These are phyloP conservation scores for Corythucha ciliata DNA, from an alignment of 2,888 invertebrate species.

Conservation along the genomic window DNA sequence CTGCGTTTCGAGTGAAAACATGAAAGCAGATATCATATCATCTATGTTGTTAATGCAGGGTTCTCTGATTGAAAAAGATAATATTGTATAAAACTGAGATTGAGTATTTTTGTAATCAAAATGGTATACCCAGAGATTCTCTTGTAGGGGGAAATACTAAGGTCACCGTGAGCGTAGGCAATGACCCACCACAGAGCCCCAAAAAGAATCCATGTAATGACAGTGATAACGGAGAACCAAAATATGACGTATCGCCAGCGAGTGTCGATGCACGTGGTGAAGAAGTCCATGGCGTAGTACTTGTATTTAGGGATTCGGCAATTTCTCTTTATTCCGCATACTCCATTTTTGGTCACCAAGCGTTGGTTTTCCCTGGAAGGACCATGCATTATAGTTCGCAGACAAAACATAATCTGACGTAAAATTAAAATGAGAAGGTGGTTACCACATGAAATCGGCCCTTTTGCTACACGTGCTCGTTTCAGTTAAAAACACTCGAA, in stretches of 20 bases:
- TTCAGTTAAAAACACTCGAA: too few species aligned
- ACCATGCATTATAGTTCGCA: too few species aligned
- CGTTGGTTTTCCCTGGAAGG: too few species aligned
- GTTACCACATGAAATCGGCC: too few species aligned
- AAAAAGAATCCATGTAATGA: conserved; percentile 68
- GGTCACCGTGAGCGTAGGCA: conserved; percentile 65
- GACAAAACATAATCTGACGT: too few species aligned
- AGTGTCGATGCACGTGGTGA: conserved; percentile 58
- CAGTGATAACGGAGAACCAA: conserved; percentile 32
- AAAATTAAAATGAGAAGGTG: too few species aligned
- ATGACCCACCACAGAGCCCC: conserved; percentile 70
- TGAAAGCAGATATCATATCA: conserved; percentile 52
- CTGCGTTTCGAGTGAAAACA: conserved; percentile 83
- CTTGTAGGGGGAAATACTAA: conserved; percentile 39
- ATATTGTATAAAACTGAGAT: neutral
- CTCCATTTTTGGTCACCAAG: conserved; percentile 12
- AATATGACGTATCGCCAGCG: conserved; percentile 48
- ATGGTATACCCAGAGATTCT: too few species aligned
- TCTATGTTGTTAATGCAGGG: conserved; percentile 48
- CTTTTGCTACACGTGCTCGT: too few species aligned
- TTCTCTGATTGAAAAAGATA: conserved; percentile 36
- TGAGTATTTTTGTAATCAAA: neutral
- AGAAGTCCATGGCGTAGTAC: conserved; percentile 43
- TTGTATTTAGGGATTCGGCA: neutral
- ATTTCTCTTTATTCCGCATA: conserved; percentile 21